Conservation (phyloP, 2,888 invertebrate genomes). For the Siphonodentalium dalli region DNA sequence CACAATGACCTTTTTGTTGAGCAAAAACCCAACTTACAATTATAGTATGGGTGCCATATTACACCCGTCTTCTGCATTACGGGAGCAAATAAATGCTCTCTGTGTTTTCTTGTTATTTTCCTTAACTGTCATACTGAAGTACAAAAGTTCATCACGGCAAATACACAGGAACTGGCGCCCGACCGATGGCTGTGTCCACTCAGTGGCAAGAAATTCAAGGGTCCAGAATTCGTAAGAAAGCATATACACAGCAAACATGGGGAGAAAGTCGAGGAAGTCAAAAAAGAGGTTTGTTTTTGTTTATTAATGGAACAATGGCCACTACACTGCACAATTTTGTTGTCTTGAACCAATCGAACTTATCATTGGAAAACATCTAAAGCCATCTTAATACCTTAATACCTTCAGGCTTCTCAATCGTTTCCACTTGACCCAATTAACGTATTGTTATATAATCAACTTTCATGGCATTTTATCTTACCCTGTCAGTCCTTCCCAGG, state of each 20-base stretch:
- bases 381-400: not conserved
- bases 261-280: conserved; percentile 96
- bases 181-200: conserved; percentile 99
- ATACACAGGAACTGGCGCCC: conserved; percentile 94
- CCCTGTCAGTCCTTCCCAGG: too few species aligned
- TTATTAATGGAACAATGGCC: not conserved
- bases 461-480: too few species aligned
- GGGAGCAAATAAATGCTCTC: not conserved
- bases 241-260: conserved; percentile 97
- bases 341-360: not conserved
- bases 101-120: conserved; percentile 9
- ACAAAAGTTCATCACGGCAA: conserved; percentile 80
- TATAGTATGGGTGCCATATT: too few species aligned
- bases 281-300: conserved; percentile 82
- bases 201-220: conserved; percentile 98
- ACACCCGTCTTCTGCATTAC: too few species aligned
- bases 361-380: not conserved
- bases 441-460: too few species aligned
- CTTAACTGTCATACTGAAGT: conserved; percentile 56
- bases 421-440: too few species aligned
- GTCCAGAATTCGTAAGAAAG: conserved; percentile 97
- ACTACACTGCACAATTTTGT: too few species aligned
- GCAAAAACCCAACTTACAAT: too few species aligned
- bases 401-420: too few species aligned
- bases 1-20: too few species aligned